Evolutionary conservation across 2,888 invertebrate species (phyloP), one percentile per base, ranked within the genome.

Genomic region (Chaetoderma sp.): DNA sequence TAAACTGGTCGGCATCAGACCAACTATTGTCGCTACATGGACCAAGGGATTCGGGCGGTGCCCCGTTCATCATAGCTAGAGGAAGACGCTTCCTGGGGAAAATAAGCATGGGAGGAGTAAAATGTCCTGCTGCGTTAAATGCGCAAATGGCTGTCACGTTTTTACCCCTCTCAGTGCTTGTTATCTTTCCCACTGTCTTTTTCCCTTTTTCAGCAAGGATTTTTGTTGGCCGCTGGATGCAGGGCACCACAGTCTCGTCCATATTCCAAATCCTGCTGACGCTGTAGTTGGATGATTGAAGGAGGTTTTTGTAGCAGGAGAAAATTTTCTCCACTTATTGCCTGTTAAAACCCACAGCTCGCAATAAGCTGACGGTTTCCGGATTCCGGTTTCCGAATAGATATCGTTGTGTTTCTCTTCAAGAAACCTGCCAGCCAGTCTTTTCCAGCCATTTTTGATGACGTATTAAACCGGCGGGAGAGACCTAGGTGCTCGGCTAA

Each of bases 1-100:
- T n/a, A n/a, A n/a, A n/a, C n/a, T n/a, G n/a, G 23, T 67, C 57
- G 66, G 79, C 79, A 79, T 79, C 82, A 5, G 77, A 77, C 63
- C 68, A 70, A 13, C 39, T n/a, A n/a, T 39, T 39, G 39, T 75
- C 70, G 71, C 73, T 71, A 62, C 74, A 75, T 16, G 71, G 68
- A 45, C 73, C 78, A 61, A 67, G 70, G 44, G 81, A 65, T 16
- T 76, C 78, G 30, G 77, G 67, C 60, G 81, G 79, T 23, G 79
- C 75, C 30, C 75, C 78, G 60, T 77, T 70, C 59, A 74, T 62
- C 23, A 82, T 65, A 27, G 73, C 75, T 4, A 63, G 58, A 28
- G 76, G 75, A 79, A 80, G 78, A 27, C 77, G 63, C 54, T 72
- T 63, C 61, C 78, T 60, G 23, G 79, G 79, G 65, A 83, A 80